Percentiles rank a stretch among this genome's conserved stretches.
phyloP scores from a whole-genome alignment of 2,113 vertebrate species.

The Paradoxurus hermaphroditus region DNA sequence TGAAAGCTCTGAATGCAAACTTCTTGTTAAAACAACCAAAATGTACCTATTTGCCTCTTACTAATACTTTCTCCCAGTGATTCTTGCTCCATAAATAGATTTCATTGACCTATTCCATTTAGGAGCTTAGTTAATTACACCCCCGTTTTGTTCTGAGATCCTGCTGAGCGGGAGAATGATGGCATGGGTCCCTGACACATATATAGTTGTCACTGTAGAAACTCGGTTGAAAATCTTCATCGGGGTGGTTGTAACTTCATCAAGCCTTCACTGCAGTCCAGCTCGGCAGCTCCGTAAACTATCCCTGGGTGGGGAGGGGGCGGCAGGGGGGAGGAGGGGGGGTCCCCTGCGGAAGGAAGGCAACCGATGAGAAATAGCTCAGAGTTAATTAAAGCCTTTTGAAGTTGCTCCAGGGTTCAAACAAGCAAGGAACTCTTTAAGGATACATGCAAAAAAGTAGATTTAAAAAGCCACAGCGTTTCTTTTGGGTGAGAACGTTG shows the following conservation, averaged over 20 bases:
- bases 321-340: not conserved
- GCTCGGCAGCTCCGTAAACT: not conserved
- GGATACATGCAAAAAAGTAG: not conserved
- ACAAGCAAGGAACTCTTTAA: not conserved
- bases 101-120: not conserved
- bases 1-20: not conserved
- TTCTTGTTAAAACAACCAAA: not conserved
- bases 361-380: not conserved
- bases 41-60: not conserved
- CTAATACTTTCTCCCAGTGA: not conserved
- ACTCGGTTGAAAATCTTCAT: not conserved
- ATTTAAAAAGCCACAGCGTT: not conserved
- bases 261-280: not conserved
- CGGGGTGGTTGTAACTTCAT: not conserved
- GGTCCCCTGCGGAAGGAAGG: not conserved
- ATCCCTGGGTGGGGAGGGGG: not conserved
- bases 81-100: not conserved
- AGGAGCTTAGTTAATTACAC: not conserved
- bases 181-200: not conserved
- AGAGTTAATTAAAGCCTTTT: not conserved
- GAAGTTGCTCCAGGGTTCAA: not conserved
- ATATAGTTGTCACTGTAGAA: not conserved
- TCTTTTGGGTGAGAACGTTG: not conserved
- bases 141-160: not conserved
- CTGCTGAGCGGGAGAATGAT: not conserved